phyloP scores from a whole-genome alignment of 2,888 invertebrate species.

The Melinaea menophilus region DNA sequence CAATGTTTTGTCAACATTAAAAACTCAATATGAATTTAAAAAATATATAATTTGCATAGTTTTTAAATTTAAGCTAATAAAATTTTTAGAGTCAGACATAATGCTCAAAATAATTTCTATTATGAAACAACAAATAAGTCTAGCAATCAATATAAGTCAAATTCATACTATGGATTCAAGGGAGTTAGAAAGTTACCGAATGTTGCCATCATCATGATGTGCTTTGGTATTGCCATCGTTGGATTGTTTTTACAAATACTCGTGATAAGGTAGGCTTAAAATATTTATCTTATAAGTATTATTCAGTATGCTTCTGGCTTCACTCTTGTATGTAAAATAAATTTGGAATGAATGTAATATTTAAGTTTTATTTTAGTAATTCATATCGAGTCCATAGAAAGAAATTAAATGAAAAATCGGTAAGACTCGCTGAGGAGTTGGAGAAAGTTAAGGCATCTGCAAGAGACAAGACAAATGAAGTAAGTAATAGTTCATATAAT shows the following conservation, averaged over 20 bases:
- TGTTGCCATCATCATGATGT: slow-evolving; percentile 75
- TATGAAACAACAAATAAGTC: slow-evolving; percentile 38
- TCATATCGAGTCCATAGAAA: slow-evolving; percentile 71
- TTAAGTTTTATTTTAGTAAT: slow-evolving; percentile 53
- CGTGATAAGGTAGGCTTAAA: slow-evolving; percentile 75
- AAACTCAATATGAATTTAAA: background rate
- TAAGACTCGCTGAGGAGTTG: slow-evolving; percentile 68
- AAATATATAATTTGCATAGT: background rate
- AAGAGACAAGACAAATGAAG: slow-evolving; percentile 74
- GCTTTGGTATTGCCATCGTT: slow-evolving; percentile 75
- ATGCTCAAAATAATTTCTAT: slow-evolving; percentile 47
- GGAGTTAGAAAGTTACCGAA: slow-evolving; percentile 80
- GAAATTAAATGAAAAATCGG: slow-evolving; percentile 67
- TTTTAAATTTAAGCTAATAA: slow-evolving; percentile 4
- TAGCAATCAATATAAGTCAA: slow-evolving; percentile 35
- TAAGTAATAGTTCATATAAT: slow-evolving; percentile 37
- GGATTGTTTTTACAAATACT: slow-evolving; percentile 79
- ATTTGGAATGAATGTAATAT: no score
- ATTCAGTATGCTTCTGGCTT: no score
- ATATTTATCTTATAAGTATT: background rate
- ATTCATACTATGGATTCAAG: slow-evolving; percentile 81
- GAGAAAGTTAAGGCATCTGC: slow-evolving; percentile 75
- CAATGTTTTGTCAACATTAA: no score
- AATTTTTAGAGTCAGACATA: slow-evolving; percentile 48
- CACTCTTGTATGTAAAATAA: no score